Evolutionary conservation across 64 coral and sea anemone species (phyloP), one percentile per base, ranked within the genome.

Genomic region (Pocillopora verrucosa): DNA sequence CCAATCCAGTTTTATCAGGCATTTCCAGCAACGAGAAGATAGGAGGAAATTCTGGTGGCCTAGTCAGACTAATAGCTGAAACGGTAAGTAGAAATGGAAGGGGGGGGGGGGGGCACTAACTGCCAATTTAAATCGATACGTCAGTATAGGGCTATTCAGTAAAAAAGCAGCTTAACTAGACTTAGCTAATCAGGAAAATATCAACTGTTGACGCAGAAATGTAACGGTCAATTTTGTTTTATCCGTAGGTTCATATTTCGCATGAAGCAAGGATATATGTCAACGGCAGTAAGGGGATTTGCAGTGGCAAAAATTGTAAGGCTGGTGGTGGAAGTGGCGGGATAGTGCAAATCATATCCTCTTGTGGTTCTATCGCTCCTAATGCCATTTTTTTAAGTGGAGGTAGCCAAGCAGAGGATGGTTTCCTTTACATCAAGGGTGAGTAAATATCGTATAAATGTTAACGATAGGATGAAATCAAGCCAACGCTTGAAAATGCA

Each of bases 261-360:
- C 75, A 57, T 56, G 19, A 4, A 22, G 75, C 75, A 20, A 19
- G 14, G 20, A 77, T 77, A 51, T 77, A 16, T 20, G 36, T 77
- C 36, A 77, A 77, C 17, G 75, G 75, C 41, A 22, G 11, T 41
- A 41, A 16, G 9, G 75, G 34, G 10, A 13, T 51, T 13, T 77
- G 75, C 56, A 41, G 37, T 56, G 51, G 20, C 14, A 77, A 16
- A 16, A 22, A 38, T 17, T 77, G 75, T 45, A 37, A 76, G 36
- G 74, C 74, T 13, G 36, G 75, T 77, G 75, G 75, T 56, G 75
- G 75, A 77, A 57, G 38, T 41, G 75, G 75, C 51, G 75, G 75
- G 75, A 41, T 77, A 20, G 36, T 77, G 10, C 75, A 77, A 56
- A 56, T 77, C 16, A 56, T 77, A 41, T 41, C 75, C 9, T 2